Conservation (phyloP, 2,797 vertebrate genomes). For the Alcedo quadribrachys region DNA sequence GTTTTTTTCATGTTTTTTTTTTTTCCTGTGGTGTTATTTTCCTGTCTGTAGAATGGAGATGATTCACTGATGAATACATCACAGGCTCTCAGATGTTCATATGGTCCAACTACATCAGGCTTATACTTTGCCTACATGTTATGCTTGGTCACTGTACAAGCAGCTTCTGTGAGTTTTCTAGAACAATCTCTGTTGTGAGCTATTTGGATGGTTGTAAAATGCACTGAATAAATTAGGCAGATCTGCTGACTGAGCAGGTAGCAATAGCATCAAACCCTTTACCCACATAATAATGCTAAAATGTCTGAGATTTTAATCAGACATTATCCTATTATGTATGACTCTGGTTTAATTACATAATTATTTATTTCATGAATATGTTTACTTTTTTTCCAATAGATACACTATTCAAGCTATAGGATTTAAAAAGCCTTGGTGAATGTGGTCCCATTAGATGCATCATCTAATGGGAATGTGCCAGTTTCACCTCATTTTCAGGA, state of each 20-base stretch:
- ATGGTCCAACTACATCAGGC: rapidly evolving
- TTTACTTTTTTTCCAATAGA: conserved; percentile 9
- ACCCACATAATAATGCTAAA: not conserved
- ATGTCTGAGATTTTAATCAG: conserved; percentile 9
- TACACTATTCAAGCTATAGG: not conserved
- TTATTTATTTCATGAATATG: conserved; percentile 13
- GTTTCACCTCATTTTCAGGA: not conserved
- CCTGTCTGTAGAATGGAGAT: not conserved
- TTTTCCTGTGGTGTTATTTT: not conserved
- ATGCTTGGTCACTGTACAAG: not conserved
- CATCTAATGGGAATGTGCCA: not conserved
- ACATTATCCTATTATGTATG: not conserved
- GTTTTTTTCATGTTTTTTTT: not conserved
- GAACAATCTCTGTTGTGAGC: not conserved
- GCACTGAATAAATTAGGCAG: not conserved
- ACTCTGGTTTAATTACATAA: not conserved
- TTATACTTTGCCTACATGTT: not conserved
- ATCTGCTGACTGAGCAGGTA: not conserved
- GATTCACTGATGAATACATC: not conserved
- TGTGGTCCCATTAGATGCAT: not conserved
- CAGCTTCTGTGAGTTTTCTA: not conserved
- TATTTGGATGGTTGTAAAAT: not conserved
- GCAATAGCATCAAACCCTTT: not conserved
- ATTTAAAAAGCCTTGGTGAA: not conserved
- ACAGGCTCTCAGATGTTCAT: not conserved